Conservation (phyloP, 2,797 vertebrate genomes). For the Zalophus californianus region DNA sequence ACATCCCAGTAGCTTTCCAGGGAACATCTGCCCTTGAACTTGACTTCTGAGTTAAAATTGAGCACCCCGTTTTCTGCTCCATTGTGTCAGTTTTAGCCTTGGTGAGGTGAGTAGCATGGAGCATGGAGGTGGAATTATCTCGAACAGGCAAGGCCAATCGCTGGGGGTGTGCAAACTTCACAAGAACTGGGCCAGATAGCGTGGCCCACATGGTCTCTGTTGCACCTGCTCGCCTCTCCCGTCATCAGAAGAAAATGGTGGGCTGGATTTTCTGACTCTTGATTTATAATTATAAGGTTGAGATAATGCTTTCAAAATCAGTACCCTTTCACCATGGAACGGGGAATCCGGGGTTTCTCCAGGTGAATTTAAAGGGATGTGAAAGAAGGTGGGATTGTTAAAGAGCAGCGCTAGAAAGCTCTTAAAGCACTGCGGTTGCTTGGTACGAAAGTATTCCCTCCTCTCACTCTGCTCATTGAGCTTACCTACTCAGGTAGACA, state of each 20-base stretch:
- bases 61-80: not conserved
- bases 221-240: not conserved
- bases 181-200: no score
- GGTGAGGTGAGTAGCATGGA: not conserved
- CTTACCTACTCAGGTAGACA: not conserved
- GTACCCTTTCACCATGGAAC: not conserved
- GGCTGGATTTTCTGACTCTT: not conserved
- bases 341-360: not conserved
- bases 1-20: not conserved
- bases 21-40: not conserved
- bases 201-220: not conserved
- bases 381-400: not conserved
- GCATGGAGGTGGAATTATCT: not conserved
- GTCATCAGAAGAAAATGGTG: not conserved
- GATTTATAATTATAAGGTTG: not conserved
- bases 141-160: not conserved
- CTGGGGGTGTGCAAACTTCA: not conserved
- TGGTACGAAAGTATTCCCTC: not conserved
- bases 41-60: not conserved
- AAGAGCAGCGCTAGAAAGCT: not conserved
- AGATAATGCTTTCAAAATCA: not conserved
- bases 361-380: not conserved
- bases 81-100: not conserved
- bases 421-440: not conserved
- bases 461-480: not conserved